Base-by-base conservation (phyloP, 2,113 vertebrate genomes). In the Lophochroa leadbeateri region DNA sequence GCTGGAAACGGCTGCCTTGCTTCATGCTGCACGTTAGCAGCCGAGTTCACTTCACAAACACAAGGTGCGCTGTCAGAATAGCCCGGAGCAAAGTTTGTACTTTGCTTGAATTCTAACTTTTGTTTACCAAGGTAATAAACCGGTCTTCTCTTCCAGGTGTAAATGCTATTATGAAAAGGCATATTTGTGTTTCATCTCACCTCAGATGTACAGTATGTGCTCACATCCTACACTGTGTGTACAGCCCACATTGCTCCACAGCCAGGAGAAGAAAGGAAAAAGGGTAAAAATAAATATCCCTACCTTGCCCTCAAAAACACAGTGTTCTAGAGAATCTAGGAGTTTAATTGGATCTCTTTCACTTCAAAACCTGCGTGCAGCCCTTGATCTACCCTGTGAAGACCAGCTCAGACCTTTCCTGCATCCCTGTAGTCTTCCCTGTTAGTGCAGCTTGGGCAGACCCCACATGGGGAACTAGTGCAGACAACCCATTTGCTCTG, bases 1-100 rank as follows among this genome's bases (percentile, higher is more conserved):
- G 81, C 28, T 95, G 68, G 91, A 84, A 89, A 60, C 18, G 57
- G 77, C 86, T 88, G 94, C 67, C 29, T 97, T 95, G 93, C 97
- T 97, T 97, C 97, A 97, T 20, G 11, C 83, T n/a, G n/a, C 94
- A 74, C 91, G 67, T 88, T 89, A 96, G 94, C 80, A 93, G 92
- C 85, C 0, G 46, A 98, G 97, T 97, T 97, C 96, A 90, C 92
- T 97, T 96, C 95, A 95, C 97, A 98, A 98, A 98, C 98, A 98
- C 97, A 98, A 97, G 97, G 97, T 97, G 97, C 89, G 87, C 97
- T 97, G 95, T 98, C 98, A 98, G 97, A 96, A 98, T 95, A 91
- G 98, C 98, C 97, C 8, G 3, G 94, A 98, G 98, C 98, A 98
- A 97, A 98, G 98, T 98, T 98, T 98, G 98, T 98, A 98, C 98